A percentile compares a stretch with the other conserved stretches of the same genome.
Conservation (phyloP, 64 coral and sea anemone genomes). For the Montipora sp. region DNA sequence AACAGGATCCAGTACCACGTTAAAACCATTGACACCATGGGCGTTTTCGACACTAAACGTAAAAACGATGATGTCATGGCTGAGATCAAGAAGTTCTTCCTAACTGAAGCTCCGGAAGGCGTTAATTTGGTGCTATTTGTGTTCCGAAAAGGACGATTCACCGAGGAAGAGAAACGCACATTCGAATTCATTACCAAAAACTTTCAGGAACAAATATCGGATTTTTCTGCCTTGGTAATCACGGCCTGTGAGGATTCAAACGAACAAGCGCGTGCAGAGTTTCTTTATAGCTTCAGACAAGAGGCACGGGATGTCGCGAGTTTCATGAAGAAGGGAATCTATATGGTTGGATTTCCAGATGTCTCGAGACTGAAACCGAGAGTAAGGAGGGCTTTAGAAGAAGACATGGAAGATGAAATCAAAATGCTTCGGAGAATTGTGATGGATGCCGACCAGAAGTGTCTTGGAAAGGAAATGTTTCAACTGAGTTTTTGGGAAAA, state of each 20-base stretch:
- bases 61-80: background rate
- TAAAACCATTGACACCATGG: constrained; percentile 26
- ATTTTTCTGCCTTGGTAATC: background rate
- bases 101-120: background rate
- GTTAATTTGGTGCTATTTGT: constrained; percentile 35
- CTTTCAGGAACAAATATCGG: background rate
- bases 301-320: background rate
- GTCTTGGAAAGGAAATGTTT: constrained; percentile 9
- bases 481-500: background rate
- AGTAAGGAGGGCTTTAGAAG: background rate
- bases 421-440: background rate
- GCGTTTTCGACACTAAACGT: background rate
- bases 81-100: background rate
- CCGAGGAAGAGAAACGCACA: background rate
- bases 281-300: background rate
- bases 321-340: constrained; percentile 47
- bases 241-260: background rate
- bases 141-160: constrained; percentile 12
- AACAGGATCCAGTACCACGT: background rate
- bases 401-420: background rate
- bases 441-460: background rate
- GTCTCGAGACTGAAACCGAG: background rate
- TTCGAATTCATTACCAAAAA: background rate
- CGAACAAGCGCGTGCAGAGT: background rate
- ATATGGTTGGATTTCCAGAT: constrained; percentile 27